Conservation (phyloP, 2,888 invertebrate genomes). For the Eupithecia exiguata region DNA sequence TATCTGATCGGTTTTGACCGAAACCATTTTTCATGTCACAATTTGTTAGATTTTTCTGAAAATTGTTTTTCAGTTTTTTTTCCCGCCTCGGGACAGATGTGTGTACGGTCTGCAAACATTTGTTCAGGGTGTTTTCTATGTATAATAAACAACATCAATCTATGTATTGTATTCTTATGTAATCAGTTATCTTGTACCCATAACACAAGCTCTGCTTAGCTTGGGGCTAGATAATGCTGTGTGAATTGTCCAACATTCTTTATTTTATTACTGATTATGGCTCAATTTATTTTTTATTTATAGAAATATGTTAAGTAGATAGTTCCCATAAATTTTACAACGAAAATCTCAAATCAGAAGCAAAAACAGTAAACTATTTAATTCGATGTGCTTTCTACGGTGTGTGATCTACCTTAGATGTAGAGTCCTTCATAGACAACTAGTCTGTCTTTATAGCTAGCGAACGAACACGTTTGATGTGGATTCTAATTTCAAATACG, state of each 20-base stretch:
- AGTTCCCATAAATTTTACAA: not conserved
- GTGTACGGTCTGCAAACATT: no score
- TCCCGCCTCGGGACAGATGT: no score
- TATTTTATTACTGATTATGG: no score
- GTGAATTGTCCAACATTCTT: no score
- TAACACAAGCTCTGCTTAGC: no score
- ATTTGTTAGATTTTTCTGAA: not conserved
- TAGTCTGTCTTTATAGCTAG: slow-evolving; percentile 27
- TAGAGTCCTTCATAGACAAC: slow-evolving; percentile 28
- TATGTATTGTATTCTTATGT: no score
- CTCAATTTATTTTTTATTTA: not conserved
- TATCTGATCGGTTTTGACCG: not conserved
- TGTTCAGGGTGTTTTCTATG: no score
- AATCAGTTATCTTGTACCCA: no score
- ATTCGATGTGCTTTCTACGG: not conserved
- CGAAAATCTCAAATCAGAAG: not conserved
- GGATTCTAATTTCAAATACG: not conserved
- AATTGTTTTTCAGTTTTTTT: not conserved
- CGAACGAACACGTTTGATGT: slow-evolving; percentile 12
- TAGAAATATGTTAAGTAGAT: not conserved
- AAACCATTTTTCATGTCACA: not conserved
- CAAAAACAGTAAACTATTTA: not conserved
- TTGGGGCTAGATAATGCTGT: no score
- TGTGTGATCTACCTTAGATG: slow-evolving; percentile 16
- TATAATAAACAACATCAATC: no score